Conservation (phyloP, 2,888 invertebrate genomes). For the Tetranychus truncatus region DNA sequence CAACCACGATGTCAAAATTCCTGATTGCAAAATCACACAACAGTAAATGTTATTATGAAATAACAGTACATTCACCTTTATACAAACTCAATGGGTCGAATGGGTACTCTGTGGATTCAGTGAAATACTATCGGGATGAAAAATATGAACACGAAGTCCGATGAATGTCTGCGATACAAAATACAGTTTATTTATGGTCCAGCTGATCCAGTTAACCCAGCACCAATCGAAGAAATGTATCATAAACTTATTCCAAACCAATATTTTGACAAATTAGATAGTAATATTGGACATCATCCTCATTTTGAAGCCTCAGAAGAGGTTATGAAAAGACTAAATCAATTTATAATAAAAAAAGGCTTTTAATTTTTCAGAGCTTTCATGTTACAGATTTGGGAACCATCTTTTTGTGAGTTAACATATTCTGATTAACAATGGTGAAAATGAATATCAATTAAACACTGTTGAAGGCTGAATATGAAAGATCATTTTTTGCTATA, state of each 20-base stretch:
- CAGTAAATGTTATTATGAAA: no score
- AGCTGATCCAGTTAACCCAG: slow-evolving; percentile 32
- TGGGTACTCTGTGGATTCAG: slow-evolving; percentile 20
- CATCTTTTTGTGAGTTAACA: not conserved
- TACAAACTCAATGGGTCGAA: no score
- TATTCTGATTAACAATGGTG: not conserved
- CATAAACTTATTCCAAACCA: slow-evolving; percentile 29
- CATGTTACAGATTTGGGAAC: not conserved
- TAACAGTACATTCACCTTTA: no score
- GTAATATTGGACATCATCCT: slow-evolving; percentile 32
- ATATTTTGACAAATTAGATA: slow-evolving; percentile 28
- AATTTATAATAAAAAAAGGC: slow-evolving; percentile 15
- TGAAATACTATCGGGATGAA: slow-evolving; percentile 27
- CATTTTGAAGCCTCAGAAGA: slow-evolving; percentile 31
- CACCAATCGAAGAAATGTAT: slow-evolving; percentile 27
- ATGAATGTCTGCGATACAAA: slow-evolving; percentile 31
- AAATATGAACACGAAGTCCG: slow-evolving; percentile 29
- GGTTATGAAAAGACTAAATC: slow-evolving; percentile 26
- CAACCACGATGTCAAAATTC: no score
- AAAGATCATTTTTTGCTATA: no score
- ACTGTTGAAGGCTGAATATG: no score
- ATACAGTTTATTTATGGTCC: slow-evolving; percentile 32
- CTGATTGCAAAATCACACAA: no score
- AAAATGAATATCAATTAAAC: no score
- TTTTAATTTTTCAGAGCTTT: not conserved